Percentiles rank a stretch among this genome's conserved stretches.
These are phyloP conservation scores for Amniataba percoides DNA, from an alignment of 2,797 vertebrate genomes.

Conservation along the genomic window DNA sequence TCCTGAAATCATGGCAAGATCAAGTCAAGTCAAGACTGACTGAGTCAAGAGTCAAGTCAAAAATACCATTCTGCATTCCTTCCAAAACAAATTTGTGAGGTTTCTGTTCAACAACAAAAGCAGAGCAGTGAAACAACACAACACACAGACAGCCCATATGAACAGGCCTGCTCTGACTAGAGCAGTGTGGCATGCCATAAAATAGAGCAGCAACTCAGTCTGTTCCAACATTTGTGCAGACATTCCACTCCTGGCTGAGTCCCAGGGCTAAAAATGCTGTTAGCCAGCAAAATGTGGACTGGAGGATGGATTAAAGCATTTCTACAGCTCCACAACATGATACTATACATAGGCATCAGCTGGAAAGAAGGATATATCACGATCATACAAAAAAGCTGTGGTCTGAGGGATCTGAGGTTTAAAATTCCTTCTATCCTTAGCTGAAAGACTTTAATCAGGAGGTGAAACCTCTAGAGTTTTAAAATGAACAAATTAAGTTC, in stretches of 20 bases:
- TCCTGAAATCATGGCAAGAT: not conserved
- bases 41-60: not conserved
- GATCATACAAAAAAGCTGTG: slow-evolving; percentile 14
- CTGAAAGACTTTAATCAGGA: not conserved
- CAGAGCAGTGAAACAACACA: slow-evolving; percentile 16
- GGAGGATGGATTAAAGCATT: slow-evolving; percentile 41
- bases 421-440: not conserved
- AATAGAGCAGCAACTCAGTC: slow-evolving; percentile 27
- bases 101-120: not conserved
- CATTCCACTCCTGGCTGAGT: slow-evolving; percentile 42
- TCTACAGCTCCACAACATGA: slow-evolving; percentile 40
- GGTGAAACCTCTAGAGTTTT: not conserved
- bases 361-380: slow-evolving; percentile 10
- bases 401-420: not conserved
- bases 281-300: slow-evolving; percentile 40
- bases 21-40: too few species aligned
- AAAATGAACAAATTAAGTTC: not conserved
- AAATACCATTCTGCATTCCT: not conserved
- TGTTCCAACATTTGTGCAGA: slow-evolving; percentile 34
- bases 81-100: not conserved
- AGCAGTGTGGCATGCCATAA: slow-evolving; percentile 35
- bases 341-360: slow-evolving; percentile 21
- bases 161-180: slow-evolving; percentile 31
- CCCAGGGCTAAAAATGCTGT: slow-evolving; percentile 31
- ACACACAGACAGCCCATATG: slow-evolving; percentile 16